Evolutionary conservation across 2,888 invertebrate genomes (phyloP).

Genomic region (Coremacera marginata): DNA sequence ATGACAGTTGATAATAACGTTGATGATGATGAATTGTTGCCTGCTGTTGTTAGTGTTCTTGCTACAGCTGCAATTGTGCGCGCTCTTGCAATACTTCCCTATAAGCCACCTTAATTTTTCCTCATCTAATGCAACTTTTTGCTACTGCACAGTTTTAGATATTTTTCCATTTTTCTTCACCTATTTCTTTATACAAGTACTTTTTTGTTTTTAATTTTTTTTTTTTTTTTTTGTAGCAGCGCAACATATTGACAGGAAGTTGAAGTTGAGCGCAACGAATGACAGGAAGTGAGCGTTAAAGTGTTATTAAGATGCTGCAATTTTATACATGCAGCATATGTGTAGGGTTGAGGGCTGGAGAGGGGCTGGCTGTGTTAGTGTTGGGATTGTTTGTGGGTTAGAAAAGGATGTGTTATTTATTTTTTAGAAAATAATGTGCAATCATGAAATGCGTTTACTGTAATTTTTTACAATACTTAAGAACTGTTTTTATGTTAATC

Average conservation of each 20-base stretch:
- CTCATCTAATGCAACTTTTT: not conserved
- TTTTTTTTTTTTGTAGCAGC: not conserved
- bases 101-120: too few species aligned
- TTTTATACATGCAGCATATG: not conserved
- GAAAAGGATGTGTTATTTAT: too few species aligned
- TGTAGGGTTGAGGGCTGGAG: too few species aligned
- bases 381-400: too few species aligned
- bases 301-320: not conserved
- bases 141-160: too few species aligned
- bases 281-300: not conserved
- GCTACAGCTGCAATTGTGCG: not conserved
- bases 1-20: slow-evolving; percentile 5
- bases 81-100: too few species aligned
- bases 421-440: too few species aligned
- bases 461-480: too few species aligned
- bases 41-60: not conserved
- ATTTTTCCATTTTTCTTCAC: not conserved
- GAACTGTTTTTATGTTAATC: not conserved
- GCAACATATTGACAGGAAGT: not conserved
- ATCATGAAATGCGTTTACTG: too few species aligned
- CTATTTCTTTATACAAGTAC: not conserved
- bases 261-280: not conserved
- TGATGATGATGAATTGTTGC: not conserved
- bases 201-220: not conserved
- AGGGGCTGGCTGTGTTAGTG: too few species aligned